Conservation (phyloP, 2,888 invertebrate genomes). For the Acronicta psi region DNA sequence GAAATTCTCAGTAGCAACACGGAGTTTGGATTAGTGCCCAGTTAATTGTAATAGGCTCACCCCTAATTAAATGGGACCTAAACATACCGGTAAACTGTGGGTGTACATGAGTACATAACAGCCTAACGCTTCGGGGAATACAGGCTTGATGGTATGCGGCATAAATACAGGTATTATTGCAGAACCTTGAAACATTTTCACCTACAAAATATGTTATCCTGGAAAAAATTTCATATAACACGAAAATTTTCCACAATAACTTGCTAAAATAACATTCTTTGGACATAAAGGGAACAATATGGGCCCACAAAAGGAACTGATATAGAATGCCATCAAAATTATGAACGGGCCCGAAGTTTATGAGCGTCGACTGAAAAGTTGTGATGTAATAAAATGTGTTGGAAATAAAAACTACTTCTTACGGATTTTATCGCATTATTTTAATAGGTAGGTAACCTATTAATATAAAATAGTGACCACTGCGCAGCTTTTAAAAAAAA, state of each 20-base stretch:
- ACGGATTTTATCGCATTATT: neutral
- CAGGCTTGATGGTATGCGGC: no score
- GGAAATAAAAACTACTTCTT: neutral
- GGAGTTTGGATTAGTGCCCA: no score
- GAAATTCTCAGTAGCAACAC: no score
- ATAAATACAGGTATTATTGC: neutral
- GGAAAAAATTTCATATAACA: constrained; percentile 32
- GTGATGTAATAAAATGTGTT: constrained; percentile 37
- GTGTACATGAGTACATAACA: no score
- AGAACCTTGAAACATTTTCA: neutral
- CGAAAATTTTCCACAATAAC: constrained; percentile 49
- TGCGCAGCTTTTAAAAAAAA: no score
- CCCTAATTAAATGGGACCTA: no score
- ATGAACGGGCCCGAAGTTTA: constrained; percentile 42
- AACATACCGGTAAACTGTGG: no score
- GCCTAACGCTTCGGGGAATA: no score
- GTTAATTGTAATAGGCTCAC: no score
- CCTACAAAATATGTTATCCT: constrained; percentile 7
- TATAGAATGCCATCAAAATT: constrained; percentile 54
- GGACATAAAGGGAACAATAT: constrained; percentile 49
- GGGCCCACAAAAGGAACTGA: constrained; percentile 51
- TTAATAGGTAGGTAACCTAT: neutral
- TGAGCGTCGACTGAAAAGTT: constrained; percentile 39
- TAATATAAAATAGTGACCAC: no score
- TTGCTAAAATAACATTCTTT: constrained; percentile 52